A percentile compares a stretch with the other conserved stretches of the same genome.
phyloP scores from a whole-genome alignment of 2,113 vertebrate genomes.

The Probosciger aterrimus region DNA sequence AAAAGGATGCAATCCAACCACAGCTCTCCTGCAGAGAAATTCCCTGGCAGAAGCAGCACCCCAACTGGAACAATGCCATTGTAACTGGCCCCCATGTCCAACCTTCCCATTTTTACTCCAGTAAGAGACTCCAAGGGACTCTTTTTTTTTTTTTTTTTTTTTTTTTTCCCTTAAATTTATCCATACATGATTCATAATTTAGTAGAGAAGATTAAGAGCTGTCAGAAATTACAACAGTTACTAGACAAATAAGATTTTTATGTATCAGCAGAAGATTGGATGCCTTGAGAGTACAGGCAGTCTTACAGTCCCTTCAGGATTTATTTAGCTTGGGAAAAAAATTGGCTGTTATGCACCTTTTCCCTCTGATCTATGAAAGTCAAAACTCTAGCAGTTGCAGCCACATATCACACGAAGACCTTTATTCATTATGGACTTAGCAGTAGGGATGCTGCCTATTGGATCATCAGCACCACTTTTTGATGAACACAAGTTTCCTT shows the following conservation, averaged over 20 bases:
- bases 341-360: neutral
- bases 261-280: neutral
- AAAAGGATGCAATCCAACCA: neutral
- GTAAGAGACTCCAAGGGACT: neutral
- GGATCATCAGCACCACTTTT: neutral
- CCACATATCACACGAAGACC: neutral
- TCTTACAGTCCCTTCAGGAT: neutral
- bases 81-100: neutral
- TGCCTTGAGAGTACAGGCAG: neutral
- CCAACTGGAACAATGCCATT: neutral
- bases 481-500: neutral
- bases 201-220: neutral
- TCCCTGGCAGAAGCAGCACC: neutral
- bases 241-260: neutral
- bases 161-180: neutral
- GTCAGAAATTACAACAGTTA: neutral
- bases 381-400: neutral
- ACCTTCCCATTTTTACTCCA: neutral
- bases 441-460: neutral
- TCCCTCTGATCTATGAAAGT: neutral
- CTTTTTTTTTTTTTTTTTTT: accelerated
- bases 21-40: neutral
- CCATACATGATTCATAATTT: neutral
- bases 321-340: neutral
- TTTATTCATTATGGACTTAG: neutral